These are phyloP conservation scores for Spinibarbus caldwelli DNA, from an alignment of 2,797 vertebrate species.

Conservation along the genomic window DNA sequence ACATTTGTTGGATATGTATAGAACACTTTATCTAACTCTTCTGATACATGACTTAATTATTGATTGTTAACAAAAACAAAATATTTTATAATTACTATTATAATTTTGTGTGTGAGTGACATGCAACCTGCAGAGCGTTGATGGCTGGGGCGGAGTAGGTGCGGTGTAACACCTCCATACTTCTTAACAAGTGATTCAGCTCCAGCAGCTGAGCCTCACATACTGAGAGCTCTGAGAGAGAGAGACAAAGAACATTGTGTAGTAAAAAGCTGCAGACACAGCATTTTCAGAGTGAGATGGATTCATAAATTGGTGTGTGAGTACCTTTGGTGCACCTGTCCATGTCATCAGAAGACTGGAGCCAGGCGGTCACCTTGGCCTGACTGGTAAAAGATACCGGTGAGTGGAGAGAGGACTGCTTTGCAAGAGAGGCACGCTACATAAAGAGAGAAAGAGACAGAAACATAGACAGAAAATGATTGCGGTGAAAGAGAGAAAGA, in stretches of 20 bases:
- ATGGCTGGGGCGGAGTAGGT: conserved; percentile 97
- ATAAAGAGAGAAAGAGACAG: conserved; percentile 19
- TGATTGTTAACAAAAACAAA: background rate
- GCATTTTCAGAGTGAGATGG: background rate
- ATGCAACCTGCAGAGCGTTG: conserved; percentile 90
- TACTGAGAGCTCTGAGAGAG: conserved; percentile 84
- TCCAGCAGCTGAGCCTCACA: conserved; percentile 91
- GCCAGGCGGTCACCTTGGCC: conserved; percentile 88
- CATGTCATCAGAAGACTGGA: conserved; percentile 94
- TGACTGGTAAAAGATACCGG: conserved; percentile 85
- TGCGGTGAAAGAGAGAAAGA: too few species aligned
- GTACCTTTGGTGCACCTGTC: conserved; percentile 94
- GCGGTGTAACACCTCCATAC: conserved; percentile 96
- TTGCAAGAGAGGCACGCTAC: conserved; percentile 53
- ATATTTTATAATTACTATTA: background rate
- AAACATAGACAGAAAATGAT: background rate
- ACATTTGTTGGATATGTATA: background rate
- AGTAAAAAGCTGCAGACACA: conserved; percentile 23
- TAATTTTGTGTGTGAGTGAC: background rate
- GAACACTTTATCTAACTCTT: background rate
- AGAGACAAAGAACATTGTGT: conserved; percentile 8
- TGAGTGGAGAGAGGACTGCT: conserved; percentile 79
- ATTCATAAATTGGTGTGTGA: background rate
- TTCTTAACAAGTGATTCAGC: conserved; percentile 92
- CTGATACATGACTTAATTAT: background rate